Evolutionary conservation across 2,113 vertebrate species (phyloP).

Genomic region (Lagopus muta): DNA sequence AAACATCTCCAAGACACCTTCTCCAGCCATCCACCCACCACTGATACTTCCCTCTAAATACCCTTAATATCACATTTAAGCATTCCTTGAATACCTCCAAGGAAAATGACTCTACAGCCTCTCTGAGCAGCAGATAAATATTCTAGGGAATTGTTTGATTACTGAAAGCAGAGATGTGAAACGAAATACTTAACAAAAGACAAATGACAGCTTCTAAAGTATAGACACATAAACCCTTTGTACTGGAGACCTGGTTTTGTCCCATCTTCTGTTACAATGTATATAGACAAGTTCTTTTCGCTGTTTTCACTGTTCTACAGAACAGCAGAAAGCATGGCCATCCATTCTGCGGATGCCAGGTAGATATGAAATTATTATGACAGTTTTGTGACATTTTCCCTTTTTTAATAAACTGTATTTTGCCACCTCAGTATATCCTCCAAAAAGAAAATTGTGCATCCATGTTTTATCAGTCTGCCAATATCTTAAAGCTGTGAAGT

Average conservation of each 20-base stretch:
- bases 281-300: background rate
- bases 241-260: background rate
- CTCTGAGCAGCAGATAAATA: background rate
- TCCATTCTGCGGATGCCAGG: background rate
- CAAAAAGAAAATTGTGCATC: background rate
- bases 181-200: background rate
- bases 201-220: background rate
- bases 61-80: too few relatives aligned
- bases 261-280: background rate
- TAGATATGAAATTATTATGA: background rate
- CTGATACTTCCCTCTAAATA: too few relatives aligned
- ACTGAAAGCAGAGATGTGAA: background rate
- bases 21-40: too few relatives aligned
- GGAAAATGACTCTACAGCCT: too few relatives aligned
- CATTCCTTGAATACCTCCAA: too few relatives aligned
- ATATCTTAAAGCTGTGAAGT: fast-evolving
- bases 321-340: background rate
- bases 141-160: background rate
- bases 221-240: background rate
- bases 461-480: background rate
- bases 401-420: background rate
- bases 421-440: background rate
- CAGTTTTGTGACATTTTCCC: fast-evolving
- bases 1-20: too few relatives aligned
- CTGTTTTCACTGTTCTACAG: background rate